Percentiles rank a stretch among this genome's conserved stretches.
phyloP scores from a whole-genome alignment of 2,888 invertebrate species.

The Seira sanloemensis region DNA sequence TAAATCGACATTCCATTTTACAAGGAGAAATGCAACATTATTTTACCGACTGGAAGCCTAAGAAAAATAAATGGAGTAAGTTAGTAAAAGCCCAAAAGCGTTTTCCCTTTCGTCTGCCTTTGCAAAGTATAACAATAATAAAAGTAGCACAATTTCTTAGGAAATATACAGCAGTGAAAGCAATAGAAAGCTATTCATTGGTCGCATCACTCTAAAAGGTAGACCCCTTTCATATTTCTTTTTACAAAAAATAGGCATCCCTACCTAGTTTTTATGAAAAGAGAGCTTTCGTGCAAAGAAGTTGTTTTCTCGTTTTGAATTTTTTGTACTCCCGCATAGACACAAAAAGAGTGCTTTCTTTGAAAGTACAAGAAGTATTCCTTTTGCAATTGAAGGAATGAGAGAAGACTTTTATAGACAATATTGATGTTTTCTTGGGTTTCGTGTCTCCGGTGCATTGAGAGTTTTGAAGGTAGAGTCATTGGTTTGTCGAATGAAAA shows the following conservation, averaged over 20 bases:
- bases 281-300: constrained; percentile 57
- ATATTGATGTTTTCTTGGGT: constrained; percentile 57
- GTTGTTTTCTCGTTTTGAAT: constrained; percentile 46
- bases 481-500: neutral
- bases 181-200: constrained; percentile 29
- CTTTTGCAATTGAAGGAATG: too few species aligned
- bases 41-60: neutral
- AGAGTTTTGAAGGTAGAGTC: too few species aligned
- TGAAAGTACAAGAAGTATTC: too few species aligned
- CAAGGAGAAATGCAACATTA: neutral
- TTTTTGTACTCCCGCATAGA: neutral
- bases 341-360: constrained; percentile 38
- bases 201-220: constrained; percentile 10
- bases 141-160: constrained; percentile 43
- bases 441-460: constrained; percentile 58
- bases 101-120: constrained; percentile 15
- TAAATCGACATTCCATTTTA: constrained; percentile 48
- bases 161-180: constrained; percentile 44
- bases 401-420: constrained; percentile 49
- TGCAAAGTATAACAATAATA: constrained; percentile 19
- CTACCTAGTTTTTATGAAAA: constrained; percentile 32
- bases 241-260: constrained; percentile 9
- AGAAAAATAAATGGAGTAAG: constrained; percentile 19
- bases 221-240: neutral
- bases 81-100: constrained; percentile 46